Conservation (phyloP, 2,888 invertebrate species). For the Junonia oenone region DNA sequence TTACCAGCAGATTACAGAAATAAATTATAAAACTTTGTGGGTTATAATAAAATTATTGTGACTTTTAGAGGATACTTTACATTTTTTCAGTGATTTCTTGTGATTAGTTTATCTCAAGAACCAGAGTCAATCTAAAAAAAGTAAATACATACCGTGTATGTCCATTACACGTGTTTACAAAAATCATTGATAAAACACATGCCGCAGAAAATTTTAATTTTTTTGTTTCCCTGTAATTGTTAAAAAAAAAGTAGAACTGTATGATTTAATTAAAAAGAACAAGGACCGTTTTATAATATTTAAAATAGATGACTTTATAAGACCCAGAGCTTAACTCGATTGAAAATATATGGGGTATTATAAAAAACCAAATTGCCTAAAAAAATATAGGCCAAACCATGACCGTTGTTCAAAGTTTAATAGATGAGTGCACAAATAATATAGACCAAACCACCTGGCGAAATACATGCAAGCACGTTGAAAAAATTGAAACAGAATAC, state of each 20-base stretch:
- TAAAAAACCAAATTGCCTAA: slow-evolving; percentile 25
- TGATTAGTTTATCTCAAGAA: too few species aligned
- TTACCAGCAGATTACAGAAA: too few species aligned
- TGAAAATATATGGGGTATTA: slow-evolving; percentile 28
- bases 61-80: too few species aligned
- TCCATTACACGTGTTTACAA: too few species aligned
- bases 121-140: too few species aligned
- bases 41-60: too few species aligned
- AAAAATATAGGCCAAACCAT: slow-evolving; percentile 23
- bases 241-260: background rate
- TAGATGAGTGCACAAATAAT: background rate
- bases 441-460: slow-evolving; percentile 9
- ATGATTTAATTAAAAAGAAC: slow-evolving; percentile 21
- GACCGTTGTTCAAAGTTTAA: background rate
- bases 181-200: too few species aligned
- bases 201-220: too few species aligned
- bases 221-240: too few species aligned
- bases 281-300: slow-evolving; percentile 16
- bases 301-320: slow-evolving; percentile 25
- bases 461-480: slow-evolving; percentile 15
- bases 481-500: slow-evolving; percentile 17
- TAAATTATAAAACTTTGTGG: too few species aligned
- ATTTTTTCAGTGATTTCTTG: too few species aligned
- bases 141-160: too few species aligned
- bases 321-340: slow-evolving; percentile 27